phyloP scores from a whole-genome alignment of 2,888 invertebrate genomes.

The Lithodes maja region DNA sequence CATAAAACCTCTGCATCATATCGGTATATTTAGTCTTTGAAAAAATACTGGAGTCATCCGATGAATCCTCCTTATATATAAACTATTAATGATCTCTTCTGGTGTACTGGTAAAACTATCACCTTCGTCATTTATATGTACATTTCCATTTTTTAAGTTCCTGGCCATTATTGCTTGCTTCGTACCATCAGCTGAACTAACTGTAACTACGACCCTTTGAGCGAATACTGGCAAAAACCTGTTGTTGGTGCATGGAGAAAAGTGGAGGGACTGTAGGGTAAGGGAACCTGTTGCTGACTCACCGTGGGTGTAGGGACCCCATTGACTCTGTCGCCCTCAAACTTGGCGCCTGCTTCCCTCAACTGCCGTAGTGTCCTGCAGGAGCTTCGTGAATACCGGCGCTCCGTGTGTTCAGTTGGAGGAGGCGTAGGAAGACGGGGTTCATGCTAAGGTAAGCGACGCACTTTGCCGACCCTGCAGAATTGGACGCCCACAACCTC shows the following conservation, averaged over 20 bases:
- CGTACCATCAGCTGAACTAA: neutral
- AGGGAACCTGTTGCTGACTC: constrained; percentile 42
- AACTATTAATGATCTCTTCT: neutral
- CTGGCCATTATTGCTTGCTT: neutral
- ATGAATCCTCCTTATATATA: constrained; percentile 4
- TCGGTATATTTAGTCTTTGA: constrained; percentile 32
- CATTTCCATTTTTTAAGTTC: neutral
- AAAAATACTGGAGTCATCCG: constrained; percentile 20
- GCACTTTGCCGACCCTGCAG: constrained; percentile 82
- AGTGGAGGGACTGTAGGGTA: constrained; percentile 6
- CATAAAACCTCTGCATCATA: constrained; percentile 34
- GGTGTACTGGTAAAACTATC: neutral
- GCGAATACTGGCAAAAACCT: neutral
- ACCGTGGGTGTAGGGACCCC: constrained; percentile 83
- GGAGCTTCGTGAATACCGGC: constrained; percentile 83
- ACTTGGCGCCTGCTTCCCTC: constrained; percentile 83
- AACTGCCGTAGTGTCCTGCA: constrained; percentile 82
- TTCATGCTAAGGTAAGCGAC: constrained; percentile 72
- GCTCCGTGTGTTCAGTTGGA: constrained; percentile 74
- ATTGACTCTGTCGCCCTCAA: constrained; percentile 82
- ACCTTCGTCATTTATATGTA: neutral
- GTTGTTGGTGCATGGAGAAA: neutral
- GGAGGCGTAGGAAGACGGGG: constrained; percentile 64
- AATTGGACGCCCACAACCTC: constrained; percentile 82
- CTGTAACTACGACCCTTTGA: neutral